phyloP scores from a whole-genome alignment of 2,797 vertebrate species.

The Gymnopithys bicolor region DNA sequence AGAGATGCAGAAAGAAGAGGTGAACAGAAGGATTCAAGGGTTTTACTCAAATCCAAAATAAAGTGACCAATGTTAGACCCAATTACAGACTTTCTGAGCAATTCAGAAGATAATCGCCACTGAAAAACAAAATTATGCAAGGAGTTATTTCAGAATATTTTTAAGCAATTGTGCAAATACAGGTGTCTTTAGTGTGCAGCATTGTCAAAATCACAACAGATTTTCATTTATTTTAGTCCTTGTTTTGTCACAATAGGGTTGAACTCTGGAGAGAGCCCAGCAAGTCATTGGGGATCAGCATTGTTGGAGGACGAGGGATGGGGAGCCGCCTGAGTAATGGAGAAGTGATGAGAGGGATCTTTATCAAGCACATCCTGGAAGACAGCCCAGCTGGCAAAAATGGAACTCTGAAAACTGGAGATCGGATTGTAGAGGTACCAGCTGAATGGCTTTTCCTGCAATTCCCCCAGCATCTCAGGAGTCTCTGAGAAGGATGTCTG shows the following conservation, averaged over 20 bases:
- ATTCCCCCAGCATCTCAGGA: neutral
- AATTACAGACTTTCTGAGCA: neutral
- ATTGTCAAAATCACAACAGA: neutral
- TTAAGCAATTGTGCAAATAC: neutral
- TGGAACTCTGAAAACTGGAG: constrained; percentile 93
- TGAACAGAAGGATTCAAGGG: neutral
- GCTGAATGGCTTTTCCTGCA: neutral
- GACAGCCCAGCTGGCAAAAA: constrained; percentile 96
- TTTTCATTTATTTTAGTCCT: neutral
- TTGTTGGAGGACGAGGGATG: constrained; percentile 97
- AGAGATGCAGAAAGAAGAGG: neutral
- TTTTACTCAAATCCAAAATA: neutral
- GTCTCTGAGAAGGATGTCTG: neutral
- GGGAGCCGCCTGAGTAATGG: constrained; percentile 95
- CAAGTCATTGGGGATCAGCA: constrained; percentile 97
- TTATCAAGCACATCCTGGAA: constrained; percentile 96
- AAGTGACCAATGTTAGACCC: neutral
- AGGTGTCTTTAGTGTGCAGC: neutral
- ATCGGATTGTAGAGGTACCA: constrained; percentile 93
- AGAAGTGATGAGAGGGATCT: constrained; percentile 98
- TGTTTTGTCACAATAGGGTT: constrained; percentile 79
- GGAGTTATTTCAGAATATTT: neutral
- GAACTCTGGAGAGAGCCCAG: constrained; percentile 92
- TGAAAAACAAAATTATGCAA: neutral
- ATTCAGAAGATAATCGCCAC: neutral